Evolutionary conservation across 2,888 invertebrate species (phyloP).

Genomic region (Brachynemurus nebulosus): DNA sequence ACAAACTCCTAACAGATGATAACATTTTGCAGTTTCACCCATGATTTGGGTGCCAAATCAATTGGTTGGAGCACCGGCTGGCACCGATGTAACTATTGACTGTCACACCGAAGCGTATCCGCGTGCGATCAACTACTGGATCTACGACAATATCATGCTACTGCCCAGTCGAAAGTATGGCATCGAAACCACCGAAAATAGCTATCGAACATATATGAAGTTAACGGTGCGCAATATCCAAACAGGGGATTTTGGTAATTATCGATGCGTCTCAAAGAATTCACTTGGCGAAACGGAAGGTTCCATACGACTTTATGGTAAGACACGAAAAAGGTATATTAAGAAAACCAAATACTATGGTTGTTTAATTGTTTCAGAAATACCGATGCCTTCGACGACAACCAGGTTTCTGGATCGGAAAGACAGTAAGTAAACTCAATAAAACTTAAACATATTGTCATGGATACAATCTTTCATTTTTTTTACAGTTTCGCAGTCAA

Average conservation of each 20-base stretch:
- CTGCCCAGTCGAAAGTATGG: slow-evolving; percentile 79
- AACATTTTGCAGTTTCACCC: slow-evolving; percentile 57
- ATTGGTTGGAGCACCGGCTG: slow-evolving; percentile 79
- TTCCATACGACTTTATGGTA: slow-evolving; percentile 82
- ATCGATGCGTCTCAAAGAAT: slow-evolving; percentile 87
- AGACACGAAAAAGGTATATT: slow-evolving; percentile 26
- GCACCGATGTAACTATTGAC: slow-evolving; percentile 83
- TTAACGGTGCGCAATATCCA: slow-evolving; percentile 74
- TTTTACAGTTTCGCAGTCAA: too few relatives aligned
- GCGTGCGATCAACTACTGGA: slow-evolving; percentile 85
- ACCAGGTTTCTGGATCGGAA: slow-evolving; percentile 72
- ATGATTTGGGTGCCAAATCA: slow-evolving; percentile 94
- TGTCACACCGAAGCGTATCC: slow-evolving; percentile 90
- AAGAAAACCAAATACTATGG: not conserved
- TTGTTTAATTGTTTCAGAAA: slow-evolving; percentile 45
- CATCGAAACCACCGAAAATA: slow-evolving; percentile 69
- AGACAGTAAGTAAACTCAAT: slow-evolving; percentile 46
- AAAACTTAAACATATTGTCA: too few relatives aligned
- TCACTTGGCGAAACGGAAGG: slow-evolving; percentile 88
- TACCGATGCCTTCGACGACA: slow-evolving; percentile 75
- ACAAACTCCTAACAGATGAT: not conserved
- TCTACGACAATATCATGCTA: slow-evolving; percentile 79
- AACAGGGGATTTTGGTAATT: slow-evolving; percentile 76
- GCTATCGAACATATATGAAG: slow-evolving; percentile 81
- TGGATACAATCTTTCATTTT: too few relatives aligned